Evolutionary conservation across 2,113 vertebrate genomes (phyloP).

Genomic region (Indicator maculatus): DNA sequence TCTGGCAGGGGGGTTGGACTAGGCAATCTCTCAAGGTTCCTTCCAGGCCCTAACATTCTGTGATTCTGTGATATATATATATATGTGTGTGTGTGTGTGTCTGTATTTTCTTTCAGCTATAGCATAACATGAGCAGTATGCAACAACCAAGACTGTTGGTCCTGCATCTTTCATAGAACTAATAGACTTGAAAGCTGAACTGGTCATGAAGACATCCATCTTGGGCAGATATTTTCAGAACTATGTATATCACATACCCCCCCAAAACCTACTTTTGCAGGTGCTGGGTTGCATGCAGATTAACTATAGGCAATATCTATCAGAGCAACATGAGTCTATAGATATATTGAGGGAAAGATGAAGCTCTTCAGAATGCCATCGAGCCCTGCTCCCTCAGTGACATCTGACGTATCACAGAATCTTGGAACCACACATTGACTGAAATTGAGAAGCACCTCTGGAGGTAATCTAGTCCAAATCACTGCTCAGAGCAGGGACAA

Average conservation of each 20-base stretch:
- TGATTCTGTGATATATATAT: too few species aligned
- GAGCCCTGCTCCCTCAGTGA: neutral
- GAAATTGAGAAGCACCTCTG: neutral
- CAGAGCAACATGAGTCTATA: neutral
- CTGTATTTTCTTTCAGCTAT: neutral
- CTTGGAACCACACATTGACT: neutral
- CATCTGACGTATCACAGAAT: neutral
- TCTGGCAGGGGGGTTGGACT: too few species aligned
- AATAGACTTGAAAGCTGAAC: neutral
- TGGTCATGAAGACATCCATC: neutral
- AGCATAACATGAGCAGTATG: neutral
- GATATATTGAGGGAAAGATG: neutral
- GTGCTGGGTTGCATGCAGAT: neutral
- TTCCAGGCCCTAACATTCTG: too few species aligned
- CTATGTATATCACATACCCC: neutral
- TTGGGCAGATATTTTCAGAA: neutral
- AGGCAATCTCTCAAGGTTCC: too few species aligned
- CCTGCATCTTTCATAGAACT: neutral
- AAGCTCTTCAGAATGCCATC: neutral
- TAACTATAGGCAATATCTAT: neutral
- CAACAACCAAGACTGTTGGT: neutral
- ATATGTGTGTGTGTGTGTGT: too few species aligned
- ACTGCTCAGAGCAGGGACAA: neutral
- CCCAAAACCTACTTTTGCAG: neutral
- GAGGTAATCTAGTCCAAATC: neutral